These are phyloP conservation scores for Diorhabda carinulata DNA, from an alignment of 1,140 invertebrate genomes.

Conservation along the genomic window DNA sequence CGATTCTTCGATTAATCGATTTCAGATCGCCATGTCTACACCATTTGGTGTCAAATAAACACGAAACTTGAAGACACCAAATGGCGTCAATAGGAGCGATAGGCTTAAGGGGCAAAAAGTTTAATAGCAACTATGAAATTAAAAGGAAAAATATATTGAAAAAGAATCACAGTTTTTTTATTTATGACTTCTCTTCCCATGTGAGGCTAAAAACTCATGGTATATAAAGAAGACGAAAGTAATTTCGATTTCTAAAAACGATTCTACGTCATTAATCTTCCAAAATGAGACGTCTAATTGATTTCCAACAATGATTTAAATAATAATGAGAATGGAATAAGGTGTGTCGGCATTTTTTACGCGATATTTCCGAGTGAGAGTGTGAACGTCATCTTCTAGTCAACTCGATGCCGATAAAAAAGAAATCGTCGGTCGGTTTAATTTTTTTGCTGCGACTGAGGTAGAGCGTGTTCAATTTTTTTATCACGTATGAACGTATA, in stretches of 20 bases:
- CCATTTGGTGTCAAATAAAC: no score
- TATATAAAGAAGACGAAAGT: not conserved
- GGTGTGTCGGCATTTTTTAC: not conserved
- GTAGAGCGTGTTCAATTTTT: not conserved
- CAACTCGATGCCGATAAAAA: not conserved
- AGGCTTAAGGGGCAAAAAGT: no score
- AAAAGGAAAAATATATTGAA: no score
- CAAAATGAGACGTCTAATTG: not conserved
- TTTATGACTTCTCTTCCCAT: no score
- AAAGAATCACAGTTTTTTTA: no score
- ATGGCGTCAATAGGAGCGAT: no score
- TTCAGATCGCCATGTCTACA: no score
- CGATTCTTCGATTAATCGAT: no score
- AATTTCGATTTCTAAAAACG: constrained; percentile 1
- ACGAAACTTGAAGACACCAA: no score
- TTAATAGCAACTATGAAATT: no score
- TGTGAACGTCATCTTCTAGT: not conserved
- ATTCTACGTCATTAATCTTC: not conserved
- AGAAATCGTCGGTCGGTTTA: not conserved
- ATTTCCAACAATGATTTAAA: not conserved
- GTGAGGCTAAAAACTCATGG: not conserved
- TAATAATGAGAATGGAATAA: not conserved
- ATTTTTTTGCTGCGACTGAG: not conserved
- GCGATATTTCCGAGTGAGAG: constrained; percentile 1
- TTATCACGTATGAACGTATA: not conserved